Base-by-base conservation (phyloP, 2,888 invertebrate genomes). In the Pyrrhia umbra region DNA sequence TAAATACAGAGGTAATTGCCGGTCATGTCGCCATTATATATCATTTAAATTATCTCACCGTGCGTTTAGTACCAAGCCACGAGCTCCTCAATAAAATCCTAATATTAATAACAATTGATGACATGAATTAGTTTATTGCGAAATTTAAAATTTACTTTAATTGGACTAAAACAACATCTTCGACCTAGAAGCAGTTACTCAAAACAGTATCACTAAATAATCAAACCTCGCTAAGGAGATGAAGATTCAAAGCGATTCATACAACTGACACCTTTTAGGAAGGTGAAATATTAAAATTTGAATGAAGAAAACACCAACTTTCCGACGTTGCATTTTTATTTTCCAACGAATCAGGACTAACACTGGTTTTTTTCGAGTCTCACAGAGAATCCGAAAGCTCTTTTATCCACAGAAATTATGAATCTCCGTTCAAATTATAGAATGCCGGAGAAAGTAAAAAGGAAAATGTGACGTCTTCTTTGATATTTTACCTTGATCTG, bases 341-440 rank as follows among this genome's bases (percentile, higher is more conserved):
- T 67, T 20, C 25, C 51, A 45, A 58, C 51, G 58, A 79, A 79
- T 79, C 79, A 65, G 21, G 50, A 66, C 50, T 68, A 34, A 60
- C 42, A 77, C 37, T 65, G 70, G 70, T 34, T 57, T 68, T 64
- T 78, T 79, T 62, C 49, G 57, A 61, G 51, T 61, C 52, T 55
- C 61, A 9, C 58, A 40, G 45, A 34, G 50, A 65, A 64, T 69
- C 21, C 16, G 40, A 68, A 73, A 62, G 66, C 51, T 56, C 72
- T 68, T 78, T 79, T 68, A 79, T 81, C 64, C 61, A 63, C 63
- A 54, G 27, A 81, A 81, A 75, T 79, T 68, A 75, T 81, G 65
- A 49, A 67, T 61, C 67, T 52, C 49, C 67, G 51, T 75, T 68
- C 64, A 68, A 78, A 78, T 79, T 68, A 79, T 54, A 50, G 60